Percentiles rank a stretch among this genome's conserved stretches.
phyloP scores from a whole-genome alignment of 2,113 vertebrate genomes.

The Mandrillus leucophaeus region DNA sequence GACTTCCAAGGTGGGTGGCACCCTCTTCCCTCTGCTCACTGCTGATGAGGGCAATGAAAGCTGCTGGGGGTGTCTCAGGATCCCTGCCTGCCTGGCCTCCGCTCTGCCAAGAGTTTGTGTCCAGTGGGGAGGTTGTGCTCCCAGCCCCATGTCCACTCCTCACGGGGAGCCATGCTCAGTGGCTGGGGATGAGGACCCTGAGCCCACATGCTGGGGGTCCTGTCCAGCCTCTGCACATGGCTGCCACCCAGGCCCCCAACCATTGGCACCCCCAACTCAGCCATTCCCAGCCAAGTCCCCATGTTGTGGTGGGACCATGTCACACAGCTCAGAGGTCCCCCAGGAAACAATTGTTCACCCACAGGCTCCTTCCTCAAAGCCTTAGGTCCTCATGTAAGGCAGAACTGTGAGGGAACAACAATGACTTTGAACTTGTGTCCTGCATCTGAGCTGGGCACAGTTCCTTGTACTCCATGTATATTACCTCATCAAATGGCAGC shows the following conservation, averaged over 20 bases:
- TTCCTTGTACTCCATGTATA: no score
- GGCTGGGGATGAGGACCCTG: background rate
- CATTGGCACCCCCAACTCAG: no score
- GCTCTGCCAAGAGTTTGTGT: background rate
- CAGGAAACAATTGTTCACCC: accelerated
- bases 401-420: no score
- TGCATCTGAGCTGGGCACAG: no score
- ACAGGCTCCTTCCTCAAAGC: background rate
- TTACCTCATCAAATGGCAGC: no score
- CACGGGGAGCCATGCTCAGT: accelerated
- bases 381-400: background rate
- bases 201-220: background rate
- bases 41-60: background rate
- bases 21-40: background rate
- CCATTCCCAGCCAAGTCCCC: no score
- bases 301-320: accelerated
- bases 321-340: background rate
- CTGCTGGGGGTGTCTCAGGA: no score
- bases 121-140: background rate
- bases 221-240: background rate
- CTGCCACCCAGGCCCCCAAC: accelerated
- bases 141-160: accelerated
- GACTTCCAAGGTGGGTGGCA: accelerated
- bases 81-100: accelerated
- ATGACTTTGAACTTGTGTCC: no score